Base-by-base conservation (phyloP, 2,888 invertebrate genomes). In the Tinea trinotella region DNA sequence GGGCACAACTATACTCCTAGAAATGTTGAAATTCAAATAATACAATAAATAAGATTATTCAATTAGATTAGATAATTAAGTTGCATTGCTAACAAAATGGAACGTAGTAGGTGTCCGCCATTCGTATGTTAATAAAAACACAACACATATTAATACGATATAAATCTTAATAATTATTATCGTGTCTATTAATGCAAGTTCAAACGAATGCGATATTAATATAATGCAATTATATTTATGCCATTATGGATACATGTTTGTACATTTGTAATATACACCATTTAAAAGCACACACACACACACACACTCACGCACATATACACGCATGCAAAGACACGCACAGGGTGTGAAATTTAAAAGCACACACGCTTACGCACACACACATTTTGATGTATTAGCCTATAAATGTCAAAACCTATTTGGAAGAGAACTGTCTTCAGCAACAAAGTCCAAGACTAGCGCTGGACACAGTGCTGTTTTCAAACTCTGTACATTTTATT, bases 81-180 rank as follows among this genome's bases (percentile, higher is more conserved):
- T 40, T 12, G 13, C 40, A 40, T 40, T 13, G 30, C 30, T 40
- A 2, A 40, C 40, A 40, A 40, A 40, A 40, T 3, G 40, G 40
- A 40, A 40, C 13, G 40, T 40, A n/a, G n/a, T n/a, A 40, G 40
- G 40, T 40, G 40, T n/a, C 13, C 40, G 40, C 40, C 40, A 40
- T 40, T 40, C 40, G 13, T 15, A 40, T 40, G 40, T 40, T 40
- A 40, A 40, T 40, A 15, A 40, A 15, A 40, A 15, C 40, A 40
- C 13, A 40, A 15, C 40, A n/a, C n/a, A 40, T 40, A 40, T 40
- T 40, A 40, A 15, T 40, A 40, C n/a, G 40, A 40, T 40, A 40
- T 40, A 40, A 40, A 40, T 40, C 40, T 15, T 40, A 15, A 40
- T 40, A 40, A 40, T 40, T n/a, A 40, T 40, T 40, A 40, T 40